Conservation (phyloP, 2,888 invertebrate species). For the Scaptomyza polygonia region DNA sequence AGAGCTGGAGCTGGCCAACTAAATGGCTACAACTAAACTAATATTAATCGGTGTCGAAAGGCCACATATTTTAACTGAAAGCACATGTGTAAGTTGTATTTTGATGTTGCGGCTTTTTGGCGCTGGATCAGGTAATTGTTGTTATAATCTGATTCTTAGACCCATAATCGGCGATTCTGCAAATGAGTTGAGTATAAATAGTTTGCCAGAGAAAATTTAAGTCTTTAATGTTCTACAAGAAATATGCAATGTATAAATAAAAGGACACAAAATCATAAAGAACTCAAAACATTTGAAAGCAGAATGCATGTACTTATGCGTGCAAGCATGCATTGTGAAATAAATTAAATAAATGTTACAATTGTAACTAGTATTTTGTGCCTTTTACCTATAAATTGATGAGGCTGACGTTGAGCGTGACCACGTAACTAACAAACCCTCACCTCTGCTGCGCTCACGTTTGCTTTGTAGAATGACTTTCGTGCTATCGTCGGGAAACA, state of each 20-base stretch:
- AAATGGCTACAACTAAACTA: slow-evolving; percentile 34
- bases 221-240: neutral
- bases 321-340: slow-evolving; percentile 6
- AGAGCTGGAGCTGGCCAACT: slow-evolving; percentile 38
- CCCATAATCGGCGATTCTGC: slow-evolving; percentile 86
- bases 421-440: slow-evolving; percentile 87
- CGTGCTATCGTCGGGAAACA: slow-evolving; percentile 90
- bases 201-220: neutral
- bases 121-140: slow-evolving; percentile 84
- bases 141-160: slow-evolving; percentile 87
- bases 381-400: slow-evolving; percentile 86
- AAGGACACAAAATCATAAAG: slow-evolving; percentile 70
- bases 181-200: slow-evolving; percentile 19
- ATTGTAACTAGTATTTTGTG: slow-evolving; percentile 69
- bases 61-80: slow-evolving; percentile 68
- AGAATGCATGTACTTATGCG: slow-evolving; percentile 36
- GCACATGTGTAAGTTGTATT: slow-evolving; percentile 50
- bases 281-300: slow-evolving; percentile 29
- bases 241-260: slow-evolving; percentile 55
- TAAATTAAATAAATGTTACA: slow-evolving; percentile 33
- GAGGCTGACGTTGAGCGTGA: slow-evolving; percentile 87
- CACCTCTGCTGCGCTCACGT: slow-evolving; percentile 86
- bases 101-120: slow-evolving; percentile 41
- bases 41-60: slow-evolving; percentile 73
- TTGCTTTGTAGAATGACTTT: slow-evolving; percentile 88